These are phyloP conservation scores for Willowsia nigromaculata DNA, from an alignment of 2,888 invertebrate species.

Conservation along the genomic window DNA sequence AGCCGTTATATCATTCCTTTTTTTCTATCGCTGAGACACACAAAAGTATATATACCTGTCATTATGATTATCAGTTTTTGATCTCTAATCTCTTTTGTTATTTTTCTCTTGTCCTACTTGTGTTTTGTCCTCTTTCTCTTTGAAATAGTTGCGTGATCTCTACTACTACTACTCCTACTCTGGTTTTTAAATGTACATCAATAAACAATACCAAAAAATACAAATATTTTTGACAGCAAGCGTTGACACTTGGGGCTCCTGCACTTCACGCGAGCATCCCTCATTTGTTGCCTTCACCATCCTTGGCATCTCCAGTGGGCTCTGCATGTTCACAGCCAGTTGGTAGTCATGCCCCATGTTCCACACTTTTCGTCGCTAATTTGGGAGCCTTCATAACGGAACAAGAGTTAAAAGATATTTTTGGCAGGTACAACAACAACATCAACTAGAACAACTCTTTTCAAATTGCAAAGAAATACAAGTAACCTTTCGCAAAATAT, in stretches of 20 bases:
- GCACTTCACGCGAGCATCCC: constrained; percentile 85
- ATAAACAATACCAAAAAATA: constrained; percentile 54
- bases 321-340: constrained; percentile 86
- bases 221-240: constrained; percentile 81
- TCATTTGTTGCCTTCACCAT: constrained; percentile 95
- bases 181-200: constrained; percentile 41
- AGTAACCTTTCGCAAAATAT: constrained; percentile 27
- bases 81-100: neutral
- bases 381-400: constrained; percentile 98
- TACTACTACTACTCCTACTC: constrained; percentile 12
- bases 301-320: constrained; percentile 92
- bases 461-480: neutral
- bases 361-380: constrained; percentile 99
- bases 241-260: constrained; percentile 81
- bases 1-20: neutral
- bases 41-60: neutral
- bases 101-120: constrained; percentile 19
- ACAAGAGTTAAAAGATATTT: constrained; percentile 98
- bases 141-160: neutral
- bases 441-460: neutral
- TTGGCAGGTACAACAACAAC: constrained; percentile 89
- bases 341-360: constrained; percentile 90
- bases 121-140: constrained; percentile 28
- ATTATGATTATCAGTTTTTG: constrained; percentile 1
- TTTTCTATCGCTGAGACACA: constrained; percentile 16